Evolutionary conservation across 2,113 vertebrate species (phyloP), one percentile per base, ranked within the genome.

Genomic region (Himantopus leucocephalus): DNA sequence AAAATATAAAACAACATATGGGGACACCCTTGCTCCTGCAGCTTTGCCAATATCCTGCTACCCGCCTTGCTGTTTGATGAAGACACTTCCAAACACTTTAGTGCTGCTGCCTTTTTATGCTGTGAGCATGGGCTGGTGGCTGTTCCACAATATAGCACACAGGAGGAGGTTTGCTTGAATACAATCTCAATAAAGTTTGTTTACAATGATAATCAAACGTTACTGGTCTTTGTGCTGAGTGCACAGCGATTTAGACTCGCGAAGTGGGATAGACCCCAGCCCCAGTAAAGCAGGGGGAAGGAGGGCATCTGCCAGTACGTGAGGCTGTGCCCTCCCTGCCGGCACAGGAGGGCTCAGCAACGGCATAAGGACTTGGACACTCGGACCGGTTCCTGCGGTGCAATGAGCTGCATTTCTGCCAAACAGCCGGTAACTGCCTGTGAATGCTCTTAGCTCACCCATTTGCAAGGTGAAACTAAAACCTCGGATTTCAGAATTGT

Each of bases 171-270:
- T 85, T 88, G 56, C 86, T 87, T 75, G 58, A 87, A 64, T 92
- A 56, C 14, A 64, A 27, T 59, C 37, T 50, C 91, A 58, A 74
- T 94, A 91, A 95, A 90, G 39, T 68, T 94, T 85, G 56, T 92
- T 97, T 95, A 96, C 70, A 94, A 53, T 53, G 29, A n/a, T 82
- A 90, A 94, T 94, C 64, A 91, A 95, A 95, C 1, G 6, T 91
- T 92, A 95, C 53, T 81, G 70, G 83, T 77, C 83, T 85, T 94
- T 85, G 73, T 74, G 43, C 59, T 50, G 80, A 87, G 29, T 17
- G 70, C n/a, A 78, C 39, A 60, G 62, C 21, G 11, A 79, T 92
- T 88, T 73, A 90, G 50, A n/a, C 19, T 90, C 3, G 2, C 21
- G 41, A 86, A 78, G 23, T 3, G 7, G 35, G 43, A 37, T 2